phyloP scores from a whole-genome alignment of 1,140 invertebrate genomes.

The Colletes latitarsis region DNA sequence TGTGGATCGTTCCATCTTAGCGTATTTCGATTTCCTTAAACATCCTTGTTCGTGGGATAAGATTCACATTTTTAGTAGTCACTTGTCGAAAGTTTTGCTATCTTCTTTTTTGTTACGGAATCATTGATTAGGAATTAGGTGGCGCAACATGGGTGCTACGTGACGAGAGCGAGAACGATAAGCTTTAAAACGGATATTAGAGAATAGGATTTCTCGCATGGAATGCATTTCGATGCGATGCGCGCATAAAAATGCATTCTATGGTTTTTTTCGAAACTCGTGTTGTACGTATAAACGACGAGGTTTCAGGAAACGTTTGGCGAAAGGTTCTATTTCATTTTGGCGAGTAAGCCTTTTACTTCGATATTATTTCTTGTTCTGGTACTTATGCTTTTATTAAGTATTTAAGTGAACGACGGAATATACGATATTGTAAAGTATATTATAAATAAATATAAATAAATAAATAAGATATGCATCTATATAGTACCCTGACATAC shows the following conservation, averaged over 20 bases:
- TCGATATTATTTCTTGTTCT: conserved; percentile 30
- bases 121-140: not conserved
- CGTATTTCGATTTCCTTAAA: not conserved
- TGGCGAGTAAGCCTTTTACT: not conserved
- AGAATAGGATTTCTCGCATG: conserved; percentile 26
- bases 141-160: not conserved
- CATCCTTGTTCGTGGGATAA: not conserved
- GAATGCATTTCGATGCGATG: not conserved
- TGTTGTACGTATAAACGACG: not conserved
- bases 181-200: conserved; percentile 29
- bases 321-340: conserved; percentile 39
- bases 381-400: conserved; percentile 38
- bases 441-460: conserved; percentile 50
- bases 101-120: not conserved
- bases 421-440: conserved; percentile 48
- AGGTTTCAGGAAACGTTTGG: conserved; percentile 34
- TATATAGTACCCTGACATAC: conserved; percentile 45
- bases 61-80: no score
- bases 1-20: not conserved
- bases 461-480: conserved; percentile 61
- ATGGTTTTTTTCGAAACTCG: not conserved
- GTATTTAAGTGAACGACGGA: conserved; percentile 39
- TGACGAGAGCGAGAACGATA: not conserved
- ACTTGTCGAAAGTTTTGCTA: not conserved
- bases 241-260: not conserved